phyloP scores from a whole-genome alignment of 2,888 invertebrate species.

The Rotaria magnacalcarata region DNA sequence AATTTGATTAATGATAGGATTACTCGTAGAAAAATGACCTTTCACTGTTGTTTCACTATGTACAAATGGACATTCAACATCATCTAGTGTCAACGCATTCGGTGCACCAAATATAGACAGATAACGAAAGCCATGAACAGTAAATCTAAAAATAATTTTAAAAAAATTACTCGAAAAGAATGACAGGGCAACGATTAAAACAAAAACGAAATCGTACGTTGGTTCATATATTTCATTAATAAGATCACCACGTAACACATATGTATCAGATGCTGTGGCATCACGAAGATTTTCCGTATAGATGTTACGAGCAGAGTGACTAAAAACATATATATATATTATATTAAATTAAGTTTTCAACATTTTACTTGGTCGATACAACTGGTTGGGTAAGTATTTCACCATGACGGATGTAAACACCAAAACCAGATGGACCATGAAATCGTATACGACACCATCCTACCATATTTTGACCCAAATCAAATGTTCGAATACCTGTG shows the following conservation, averaged over 20 bases:
- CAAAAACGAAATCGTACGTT: neutral
- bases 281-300: slow-evolving; percentile 31
- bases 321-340: neutral
- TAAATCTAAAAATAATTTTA: neutral
- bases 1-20: slow-evolving; percentile 15
- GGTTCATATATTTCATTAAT: slow-evolving; percentile 3
- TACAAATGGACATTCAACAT: slow-evolving; percentile 21
- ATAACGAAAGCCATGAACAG: slow-evolving; percentile 31
- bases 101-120: neutral
- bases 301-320: neutral
- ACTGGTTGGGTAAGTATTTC: neutral
- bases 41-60: slow-evolving; percentile 16
- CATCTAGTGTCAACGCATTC: neutral
- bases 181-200: too few relatives aligned
- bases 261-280: neutral
- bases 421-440: slow-evolving; percentile 3
- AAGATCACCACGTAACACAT: neutral
- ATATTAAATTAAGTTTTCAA: neutral
- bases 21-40: neutral
- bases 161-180: too few relatives aligned
- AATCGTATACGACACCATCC: slow-evolving; percentile 12
- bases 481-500: neutral
- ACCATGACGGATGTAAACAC: slow-evolving; percentile 3
- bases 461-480: slow-evolving; percentile 7
- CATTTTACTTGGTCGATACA: neutral